A percentile compares a stretch with the other conserved stretches of the same genome.
These are phyloP conservation scores for Lithodes maja DNA, from an alignment of 2,888 invertebrate species.

Conservation along the genomic window DNA sequence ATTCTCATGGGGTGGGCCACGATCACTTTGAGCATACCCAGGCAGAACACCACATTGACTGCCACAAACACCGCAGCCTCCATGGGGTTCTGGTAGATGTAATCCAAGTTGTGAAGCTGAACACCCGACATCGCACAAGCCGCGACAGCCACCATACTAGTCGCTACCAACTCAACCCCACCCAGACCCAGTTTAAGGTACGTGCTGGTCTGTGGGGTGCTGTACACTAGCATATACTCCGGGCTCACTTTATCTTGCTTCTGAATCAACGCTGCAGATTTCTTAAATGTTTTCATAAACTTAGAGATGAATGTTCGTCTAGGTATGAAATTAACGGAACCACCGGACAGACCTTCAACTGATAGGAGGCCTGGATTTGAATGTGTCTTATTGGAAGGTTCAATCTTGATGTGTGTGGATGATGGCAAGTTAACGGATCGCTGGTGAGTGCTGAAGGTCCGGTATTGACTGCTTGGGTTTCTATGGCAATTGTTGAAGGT, in stretches of 20 bases:
- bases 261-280: conserved; percentile 1
- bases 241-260: conserved; percentile 34
- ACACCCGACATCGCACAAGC: not conserved
- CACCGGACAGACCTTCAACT: not conserved
- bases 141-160: not conserved
- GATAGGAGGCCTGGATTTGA: no score
- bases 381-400: no score
- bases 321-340: not conserved
- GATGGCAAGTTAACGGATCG: no score
- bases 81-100: not conserved
- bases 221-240: conserved; percentile 39
- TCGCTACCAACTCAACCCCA: not conserved
- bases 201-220: not conserved
- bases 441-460: no score
- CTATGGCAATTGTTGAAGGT: no score
- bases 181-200: conserved; percentile 11
- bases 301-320: not conserved
- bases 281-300: not conserved
- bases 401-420: no score
- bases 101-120: not conserved
- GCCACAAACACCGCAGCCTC: not conserved
- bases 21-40: conserved; percentile 9
- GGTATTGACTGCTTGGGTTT: no score
- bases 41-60: conserved; percentile 19
- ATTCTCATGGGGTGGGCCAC: conserved; percentile 23